phyloP scores from a whole-genome alignment of 2,113 vertebrate genomes.

The Mus spicilegus region DNA sequence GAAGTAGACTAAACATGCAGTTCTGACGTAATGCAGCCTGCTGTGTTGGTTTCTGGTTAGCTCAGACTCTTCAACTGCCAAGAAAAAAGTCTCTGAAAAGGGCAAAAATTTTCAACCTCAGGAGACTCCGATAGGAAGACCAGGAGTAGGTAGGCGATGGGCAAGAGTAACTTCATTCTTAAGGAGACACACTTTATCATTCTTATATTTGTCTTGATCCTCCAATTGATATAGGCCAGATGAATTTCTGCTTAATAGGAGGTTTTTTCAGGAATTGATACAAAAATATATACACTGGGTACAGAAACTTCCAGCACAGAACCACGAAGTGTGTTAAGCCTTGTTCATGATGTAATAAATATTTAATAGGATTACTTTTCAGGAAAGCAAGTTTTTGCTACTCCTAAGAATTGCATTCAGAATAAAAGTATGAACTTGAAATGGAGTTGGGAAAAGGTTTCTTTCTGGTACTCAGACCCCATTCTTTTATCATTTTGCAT shows the following conservation, averaged over 20 bases:
- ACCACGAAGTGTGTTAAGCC: not conserved
- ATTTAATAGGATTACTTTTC: slow-evolving; percentile 4
- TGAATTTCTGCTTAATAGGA: slow-evolving; percentile 69
- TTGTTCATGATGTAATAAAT: not conserved
- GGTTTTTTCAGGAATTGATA: slow-evolving; percentile 62
- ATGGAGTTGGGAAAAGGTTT: not conserved
- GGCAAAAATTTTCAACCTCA: slow-evolving; percentile 75
- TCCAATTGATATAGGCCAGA: slow-evolving; percentile 73
- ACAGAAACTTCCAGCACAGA: slow-evolving; percentile 11
- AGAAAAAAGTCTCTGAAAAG: slow-evolving; percentile 78
- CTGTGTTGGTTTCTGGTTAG: slow-evolving; percentile 86
- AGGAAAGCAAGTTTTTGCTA: not conserved
- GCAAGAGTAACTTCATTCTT: not conserved
- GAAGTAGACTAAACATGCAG: slow-evolving; percentile 88
- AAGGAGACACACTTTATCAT: slow-evolving; percentile 54
- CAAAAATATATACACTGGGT: slow-evolving; percentile 29
- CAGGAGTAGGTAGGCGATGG: slow-evolving; percentile 11
- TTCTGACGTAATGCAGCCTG: slow-evolving; percentile 87
- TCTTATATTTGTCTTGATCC: slow-evolving; percentile 53
- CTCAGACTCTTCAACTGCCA: slow-evolving; percentile 77
- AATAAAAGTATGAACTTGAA: not conserved
- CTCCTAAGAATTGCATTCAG: not conserved
- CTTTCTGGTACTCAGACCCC: slow-evolving; percentile 19
- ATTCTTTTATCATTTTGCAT: slow-evolving; percentile 7
- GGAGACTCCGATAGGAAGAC: slow-evolving; percentile 57